These are phyloP conservation scores for Montipora capitata DNA, from an alignment of 92 coral and sea anemone genomes.

Conservation along the genomic window DNA sequence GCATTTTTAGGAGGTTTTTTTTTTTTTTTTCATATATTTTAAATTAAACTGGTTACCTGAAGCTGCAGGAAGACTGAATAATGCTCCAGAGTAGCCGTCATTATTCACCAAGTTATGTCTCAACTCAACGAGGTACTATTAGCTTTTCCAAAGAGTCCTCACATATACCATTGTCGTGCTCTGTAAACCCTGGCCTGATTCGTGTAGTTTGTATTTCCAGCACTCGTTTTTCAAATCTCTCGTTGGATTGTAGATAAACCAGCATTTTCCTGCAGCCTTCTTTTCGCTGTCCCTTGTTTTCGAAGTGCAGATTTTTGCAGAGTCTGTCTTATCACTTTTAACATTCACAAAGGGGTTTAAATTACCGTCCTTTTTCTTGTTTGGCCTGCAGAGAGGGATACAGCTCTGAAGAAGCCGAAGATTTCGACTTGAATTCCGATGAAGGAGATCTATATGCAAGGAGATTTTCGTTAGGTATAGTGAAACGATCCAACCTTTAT, in stretches of 20 bases:
- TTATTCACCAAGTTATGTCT: background rate
- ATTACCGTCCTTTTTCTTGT: background rate
- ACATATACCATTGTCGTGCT: too few species aligned
- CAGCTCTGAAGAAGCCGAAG: constrained; percentile 81
- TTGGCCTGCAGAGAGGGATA: constrained; percentile 71
- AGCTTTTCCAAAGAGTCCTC: too few species aligned
- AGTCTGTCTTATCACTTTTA: background rate
- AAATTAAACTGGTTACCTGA: too few species aligned
- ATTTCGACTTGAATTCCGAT: constrained; percentile 65
- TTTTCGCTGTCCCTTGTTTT: background rate
- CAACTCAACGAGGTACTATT: background rate
- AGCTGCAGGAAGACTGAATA: background rate
- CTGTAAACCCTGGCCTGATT: background rate
- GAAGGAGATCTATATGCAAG: constrained; percentile 25
- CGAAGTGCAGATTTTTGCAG: background rate
- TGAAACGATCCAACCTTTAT: background rate
- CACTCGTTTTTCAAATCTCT: background rate
- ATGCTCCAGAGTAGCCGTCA: too few species aligned
- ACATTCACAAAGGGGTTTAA: background rate
- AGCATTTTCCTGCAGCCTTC: background rate
- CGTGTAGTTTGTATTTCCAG: background rate
- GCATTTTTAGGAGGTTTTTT: too few species aligned
- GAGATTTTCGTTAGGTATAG: constrained; percentile 51
- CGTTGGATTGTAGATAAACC: too few species aligned
- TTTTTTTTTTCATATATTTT: too few species aligned